These are phyloP conservation scores for Menidia beryllina DNA, from an alignment of 2,113 vertebrate species.

Conservation along the genomic window DNA sequence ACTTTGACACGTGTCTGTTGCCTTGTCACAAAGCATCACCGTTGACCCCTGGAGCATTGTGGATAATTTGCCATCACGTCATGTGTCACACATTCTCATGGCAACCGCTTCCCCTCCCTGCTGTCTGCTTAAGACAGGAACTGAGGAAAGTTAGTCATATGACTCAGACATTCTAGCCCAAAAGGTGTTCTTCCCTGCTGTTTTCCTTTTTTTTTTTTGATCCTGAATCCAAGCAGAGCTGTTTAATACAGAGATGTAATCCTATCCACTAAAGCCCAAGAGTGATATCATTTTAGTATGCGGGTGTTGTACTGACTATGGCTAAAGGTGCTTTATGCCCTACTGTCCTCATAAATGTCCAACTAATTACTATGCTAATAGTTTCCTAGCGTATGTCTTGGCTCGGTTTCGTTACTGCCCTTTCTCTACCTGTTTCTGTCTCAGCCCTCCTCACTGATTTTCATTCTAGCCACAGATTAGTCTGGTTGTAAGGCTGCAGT, in stretches of 20 bases:
- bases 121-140: background rate
- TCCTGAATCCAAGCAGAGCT: slow-evolving; percentile 35
- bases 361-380: slow-evolving; percentile 68
- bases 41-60: slow-evolving; percentile 38
- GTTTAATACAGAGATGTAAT: slow-evolving; percentile 38
- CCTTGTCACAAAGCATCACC: slow-evolving; percentile 59
- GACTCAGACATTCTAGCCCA: slow-evolving; percentile 42
- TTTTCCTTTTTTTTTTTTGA: slow-evolving; percentile 40
- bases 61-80: slow-evolving; percentile 61
- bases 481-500: slow-evolving; percentile 39
- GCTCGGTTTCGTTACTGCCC: slow-evolving; percentile 33
- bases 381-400: slow-evolving; percentile 32
- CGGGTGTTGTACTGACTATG: slow-evolving; percentile 41
- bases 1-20: slow-evolving; percentile 55
- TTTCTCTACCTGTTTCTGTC: slow-evolving; percentile 26
- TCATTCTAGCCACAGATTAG: slow-evolving; percentile 43
- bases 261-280: slow-evolving; percentile 30
- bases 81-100: slow-evolving; percentile 53
- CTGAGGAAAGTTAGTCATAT: slow-evolving; percentile 27
- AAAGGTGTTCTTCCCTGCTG: slow-evolving; percentile 37
- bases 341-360: slow-evolving; percentile 60
- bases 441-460: slow-evolving; percentile 29
- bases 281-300: slow-evolving; percentile 51
- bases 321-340: slow-evolving; percentile 59
- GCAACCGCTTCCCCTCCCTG: slow-evolving; percentile 21